A percentile compares a stretch with the other conserved stretches of the same genome.
phyloP scores from a whole-genome alignment of 2,797 vertebrate species.

The Limosa lapponica region DNA sequence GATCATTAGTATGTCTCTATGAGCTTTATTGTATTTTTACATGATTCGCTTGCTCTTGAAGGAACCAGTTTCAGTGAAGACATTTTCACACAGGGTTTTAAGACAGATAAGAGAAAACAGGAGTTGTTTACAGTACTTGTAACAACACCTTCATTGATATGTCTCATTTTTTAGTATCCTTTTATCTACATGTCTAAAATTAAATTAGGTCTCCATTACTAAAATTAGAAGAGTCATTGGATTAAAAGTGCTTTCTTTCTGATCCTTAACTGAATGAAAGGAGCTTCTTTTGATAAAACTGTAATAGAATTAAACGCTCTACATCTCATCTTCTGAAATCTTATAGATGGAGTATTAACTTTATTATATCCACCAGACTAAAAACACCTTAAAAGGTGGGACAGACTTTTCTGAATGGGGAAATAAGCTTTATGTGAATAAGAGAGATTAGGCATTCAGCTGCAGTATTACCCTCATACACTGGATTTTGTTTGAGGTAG shows the following conservation, averaged over 20 bases:
- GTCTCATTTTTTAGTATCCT: constrained; percentile 54
- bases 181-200: constrained; percentile 75
- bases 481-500: neutral
- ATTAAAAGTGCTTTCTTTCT: constrained; percentile 64
- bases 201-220: constrained; percentile 79
- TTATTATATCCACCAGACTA: constrained; percentile 11
- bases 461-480: neutral
- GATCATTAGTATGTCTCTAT: neutral
- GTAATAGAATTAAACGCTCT: constrained; percentile 69
- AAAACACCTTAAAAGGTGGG: constrained; percentile 20
- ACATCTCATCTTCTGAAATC: constrained; percentile 45
- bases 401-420: neutral
- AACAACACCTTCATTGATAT: constrained; percentile 56
- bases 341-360: constrained; percentile 53
- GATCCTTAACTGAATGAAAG: constrained; percentile 68
- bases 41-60: neutral
- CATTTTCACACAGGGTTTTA: neutral
- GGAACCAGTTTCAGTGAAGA: neutral
- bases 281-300: constrained; percentile 69
- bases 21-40: neutral
- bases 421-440: neutral
- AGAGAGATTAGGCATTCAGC: neutral
- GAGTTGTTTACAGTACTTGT: constrained; percentile 28
- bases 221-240: constrained; percentile 75
- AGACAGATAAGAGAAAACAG: constrained; percentile 1